Conservation (phyloP, 2,888 invertebrate species). For the Corythucha ciliata region DNA sequence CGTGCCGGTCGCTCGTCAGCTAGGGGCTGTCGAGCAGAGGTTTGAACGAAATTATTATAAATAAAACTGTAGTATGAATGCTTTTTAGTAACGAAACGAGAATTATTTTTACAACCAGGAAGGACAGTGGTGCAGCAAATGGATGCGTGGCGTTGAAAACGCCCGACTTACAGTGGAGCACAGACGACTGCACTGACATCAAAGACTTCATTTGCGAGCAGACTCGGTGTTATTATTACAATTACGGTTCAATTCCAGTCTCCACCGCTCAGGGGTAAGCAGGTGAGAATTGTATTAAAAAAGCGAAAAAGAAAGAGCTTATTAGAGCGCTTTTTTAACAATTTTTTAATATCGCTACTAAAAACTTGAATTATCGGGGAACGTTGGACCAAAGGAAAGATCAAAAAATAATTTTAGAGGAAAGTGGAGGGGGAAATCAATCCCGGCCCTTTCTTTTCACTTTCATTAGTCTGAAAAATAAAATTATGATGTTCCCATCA, state of each 20-base stretch:
- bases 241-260: constrained; percentile 82
- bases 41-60: constrained; percentile 5
- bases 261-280: constrained; percentile 86
- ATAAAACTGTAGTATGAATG: not conserved
- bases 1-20: constrained; percentile 32
- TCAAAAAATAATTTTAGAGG: too few relatives aligned
- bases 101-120: constrained; percentile 39
- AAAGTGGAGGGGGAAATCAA: too few relatives aligned
- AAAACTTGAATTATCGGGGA: too few relatives aligned
- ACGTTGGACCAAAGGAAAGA: too few relatives aligned
- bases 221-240: constrained; percentile 82
- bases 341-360: too few relatives aligned
- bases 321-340: not conserved
- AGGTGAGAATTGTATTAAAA: constrained; percentile 60
- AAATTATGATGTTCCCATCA: too few relatives aligned
- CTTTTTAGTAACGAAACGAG: not conserved
- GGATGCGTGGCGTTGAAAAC: constrained; percentile 71
- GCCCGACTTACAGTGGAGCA: constrained; percentile 70
- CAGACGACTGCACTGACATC: constrained; percentile 69
- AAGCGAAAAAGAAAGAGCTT: constrained; percentile 1
- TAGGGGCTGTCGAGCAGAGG: constrained; percentile 34
- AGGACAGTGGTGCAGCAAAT: constrained; percentile 53
- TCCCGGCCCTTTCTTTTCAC: too few relatives aligned
- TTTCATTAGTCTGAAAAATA: too few relatives aligned
- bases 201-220: constrained; percentile 86